These are phyloP conservation scores for Lithophane semibrunnea DNA, from an alignment of 2,888 invertebrate genomes.

Conservation along the genomic window DNA sequence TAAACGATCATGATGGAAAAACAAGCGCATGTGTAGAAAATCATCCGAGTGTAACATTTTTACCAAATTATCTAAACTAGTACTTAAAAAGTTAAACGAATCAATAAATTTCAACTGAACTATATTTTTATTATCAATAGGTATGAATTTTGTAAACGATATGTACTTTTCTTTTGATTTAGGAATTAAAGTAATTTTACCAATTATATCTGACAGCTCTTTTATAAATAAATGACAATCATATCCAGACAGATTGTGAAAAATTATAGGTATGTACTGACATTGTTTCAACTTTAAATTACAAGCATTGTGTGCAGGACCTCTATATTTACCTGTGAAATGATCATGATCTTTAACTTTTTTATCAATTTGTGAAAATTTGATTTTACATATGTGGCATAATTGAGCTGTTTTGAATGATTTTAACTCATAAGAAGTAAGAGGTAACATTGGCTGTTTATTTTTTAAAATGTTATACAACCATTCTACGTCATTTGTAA, in stretches of 20 bases:
- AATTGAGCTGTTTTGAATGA: background rate
- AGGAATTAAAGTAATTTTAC: background rate
- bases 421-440: constrained; percentile 16
- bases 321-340: constrained; percentile 13
- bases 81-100: constrained; percentile 1
- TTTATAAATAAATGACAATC: constrained; percentile 5
- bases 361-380: background rate
- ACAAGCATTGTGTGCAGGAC: background rate
- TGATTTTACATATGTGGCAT: background rate
- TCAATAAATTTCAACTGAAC: background rate
- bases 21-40: constrained; percentile 3
- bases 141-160: background rate
- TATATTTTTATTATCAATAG: background rate
- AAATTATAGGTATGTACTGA: background rate
- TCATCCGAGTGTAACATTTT: background rate
- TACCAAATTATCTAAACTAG: constrained; percentile 12
- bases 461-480: constrained; percentile 1
- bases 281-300: constrained; percentile 1
- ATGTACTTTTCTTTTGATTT: background rate
- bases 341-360: constrained; percentile 12
- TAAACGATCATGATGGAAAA: background rate
- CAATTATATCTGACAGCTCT: background rate
- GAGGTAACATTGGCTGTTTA: constrained; percentile 10
- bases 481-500: constrained; percentile 5
- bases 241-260: background rate